A percentile compares a stretch with the other conserved stretches of the same genome.
These are phyloP conservation scores for Leiothrix lutea DNA, from an alignment of 2,113 vertebrate genomes.

Conservation along the genomic window DNA sequence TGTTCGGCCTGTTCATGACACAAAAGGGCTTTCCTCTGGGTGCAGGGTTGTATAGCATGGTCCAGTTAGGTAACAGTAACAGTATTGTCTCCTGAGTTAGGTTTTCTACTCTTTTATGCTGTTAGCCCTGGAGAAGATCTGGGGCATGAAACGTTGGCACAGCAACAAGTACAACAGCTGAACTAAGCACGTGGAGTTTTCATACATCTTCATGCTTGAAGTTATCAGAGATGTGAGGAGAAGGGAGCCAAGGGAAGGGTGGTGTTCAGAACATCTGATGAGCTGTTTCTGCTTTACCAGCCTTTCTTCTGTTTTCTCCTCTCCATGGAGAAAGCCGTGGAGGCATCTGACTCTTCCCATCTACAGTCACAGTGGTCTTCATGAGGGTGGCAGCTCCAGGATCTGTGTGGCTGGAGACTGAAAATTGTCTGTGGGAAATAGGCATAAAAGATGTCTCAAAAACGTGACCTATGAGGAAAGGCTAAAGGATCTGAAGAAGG, in stretches of 20 bases:
- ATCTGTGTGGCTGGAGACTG: not conserved
- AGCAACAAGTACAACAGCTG: not conserved
- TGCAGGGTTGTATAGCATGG: not conserved
- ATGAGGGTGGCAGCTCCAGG: not conserved
- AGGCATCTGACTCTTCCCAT: not conserved
- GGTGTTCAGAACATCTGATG: not conserved
- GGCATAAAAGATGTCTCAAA: not conserved
- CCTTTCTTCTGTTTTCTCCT: not conserved
- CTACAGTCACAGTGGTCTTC: not conserved
- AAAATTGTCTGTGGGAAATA: not conserved
- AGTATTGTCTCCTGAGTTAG: not conserved
- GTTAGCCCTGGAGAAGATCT: not conserved
- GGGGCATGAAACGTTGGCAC: not conserved
- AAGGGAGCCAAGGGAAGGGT: not conserved
- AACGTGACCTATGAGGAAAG: not conserved
- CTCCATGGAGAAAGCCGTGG: not conserved
- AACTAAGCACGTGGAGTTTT: not conserved
- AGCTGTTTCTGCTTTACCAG: constrained; percentile 7
- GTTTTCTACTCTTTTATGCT: not conserved
- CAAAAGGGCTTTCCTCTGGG: not conserved
- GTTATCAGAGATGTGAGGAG: not conserved
- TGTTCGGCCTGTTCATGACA: not conserved
- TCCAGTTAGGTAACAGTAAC: not conserved
- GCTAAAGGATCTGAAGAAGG: not conserved
- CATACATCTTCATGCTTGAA: not conserved